Conservation (phyloP, 64 coral and sea anemone genomes). For the Montipora capricornis region DNA sequence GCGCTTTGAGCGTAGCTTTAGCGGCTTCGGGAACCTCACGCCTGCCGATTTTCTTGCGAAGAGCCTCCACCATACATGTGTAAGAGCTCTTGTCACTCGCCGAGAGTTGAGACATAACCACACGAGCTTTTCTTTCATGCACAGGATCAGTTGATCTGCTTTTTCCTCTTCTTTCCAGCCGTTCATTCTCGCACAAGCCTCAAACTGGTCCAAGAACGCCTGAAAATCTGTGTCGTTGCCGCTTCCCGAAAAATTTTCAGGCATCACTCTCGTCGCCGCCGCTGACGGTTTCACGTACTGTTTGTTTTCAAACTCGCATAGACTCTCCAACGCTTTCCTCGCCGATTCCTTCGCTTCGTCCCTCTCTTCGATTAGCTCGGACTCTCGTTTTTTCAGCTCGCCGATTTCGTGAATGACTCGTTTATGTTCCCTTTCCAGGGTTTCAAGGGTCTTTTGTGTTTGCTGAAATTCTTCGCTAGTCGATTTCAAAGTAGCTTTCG, state of each 20-base stretch:
- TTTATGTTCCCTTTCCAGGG: too few relatives aligned
- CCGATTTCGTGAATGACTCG: too few relatives aligned
- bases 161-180: conserved; percentile 30
- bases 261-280: background rate
- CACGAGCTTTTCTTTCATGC: conserved; percentile 39
- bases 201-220: conserved; percentile 56
- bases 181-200: conserved; percentile 50
- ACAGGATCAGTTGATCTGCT: conserved; percentile 29
- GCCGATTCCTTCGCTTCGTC: too few relatives aligned
- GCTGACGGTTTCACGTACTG: conserved; percentile 12
- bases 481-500: too few relatives aligned
- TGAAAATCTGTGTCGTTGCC: conserved; percentile 62
- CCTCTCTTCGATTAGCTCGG: too few relatives aligned
- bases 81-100: conserved; percentile 34
- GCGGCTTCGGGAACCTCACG: background rate
- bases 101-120: conserved; percentile 26
- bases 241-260: conserved; percentile 37
- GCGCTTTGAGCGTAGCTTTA: too few relatives aligned
- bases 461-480: too few relatives aligned
- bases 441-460: too few relatives aligned
- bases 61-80: conserved; percentile 26
- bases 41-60: conserved; percentile 47
- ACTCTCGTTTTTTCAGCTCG: too few relatives aligned
- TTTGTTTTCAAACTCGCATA: background rate
- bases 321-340: background rate